Evolutionary conservation across 1,140 invertebrate genomes (phyloP), one percentile per base, ranked within the genome.

Genomic region (Drosophila navojoa): DNA sequence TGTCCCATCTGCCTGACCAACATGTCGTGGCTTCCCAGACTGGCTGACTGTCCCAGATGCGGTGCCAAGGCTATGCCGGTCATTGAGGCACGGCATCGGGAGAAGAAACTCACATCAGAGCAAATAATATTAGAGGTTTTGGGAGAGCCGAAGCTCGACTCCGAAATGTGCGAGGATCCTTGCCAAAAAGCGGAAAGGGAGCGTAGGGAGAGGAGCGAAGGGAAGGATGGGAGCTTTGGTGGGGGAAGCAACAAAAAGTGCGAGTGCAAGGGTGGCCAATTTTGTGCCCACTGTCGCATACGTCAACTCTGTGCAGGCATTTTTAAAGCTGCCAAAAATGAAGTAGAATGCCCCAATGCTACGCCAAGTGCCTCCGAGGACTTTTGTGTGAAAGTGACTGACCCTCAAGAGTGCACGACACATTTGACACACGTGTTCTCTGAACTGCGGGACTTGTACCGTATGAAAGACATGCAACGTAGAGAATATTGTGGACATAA

Each of bases 1-100:
- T 90, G 85, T 16, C 85, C 85, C 2, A 15, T 90, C 10, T 90
- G 85, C 47, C 10, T 90, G 16, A 53, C 38, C 16, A 19, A 74
- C 6, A 79, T 90, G 75, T 90, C 85, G 0, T 90, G 85, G 85
- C 27, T 90, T 38, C 85, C 85, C 0, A 90, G 63, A n/a, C 76
- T 59, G n/a, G 60, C 57, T 1, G 7, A 42, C 1, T 90, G 85
- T 15, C 81, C 63, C 22, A 53, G 10, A 0, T 90, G 85, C 35
- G 70, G 81, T 0, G 35, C 69, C 4, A 76, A 68, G 9, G 38
- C 86, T 0, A 70, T 60, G 52, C 63, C 71, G 0, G 49, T 74
- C 4, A 19, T 66, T 5, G 47, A 67, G 10, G 60, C 54, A 9
- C 47, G 53, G 0, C 40, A 27, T 3, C 25, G 42, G 38, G n/a